Percentiles rank a stretch among this genome's conserved stretches.
Evolutionary conservation across 2,797 vertebrate genomes (phyloP).

Genomic region (Poecilia gillii): DNA sequence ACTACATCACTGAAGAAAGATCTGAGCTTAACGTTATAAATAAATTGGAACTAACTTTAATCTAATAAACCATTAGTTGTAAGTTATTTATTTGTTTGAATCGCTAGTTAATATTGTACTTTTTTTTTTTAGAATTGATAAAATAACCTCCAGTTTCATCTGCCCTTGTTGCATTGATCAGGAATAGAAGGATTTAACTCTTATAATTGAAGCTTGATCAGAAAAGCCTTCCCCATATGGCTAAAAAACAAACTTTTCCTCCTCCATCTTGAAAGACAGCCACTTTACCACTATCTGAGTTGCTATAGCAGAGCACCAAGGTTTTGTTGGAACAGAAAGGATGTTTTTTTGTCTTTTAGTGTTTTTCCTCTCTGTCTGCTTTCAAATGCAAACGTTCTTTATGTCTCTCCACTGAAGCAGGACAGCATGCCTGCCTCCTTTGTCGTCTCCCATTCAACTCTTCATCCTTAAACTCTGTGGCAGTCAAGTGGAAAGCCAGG

Average conservation of each 20-base stretch:
- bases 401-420: conserved; percentile 71
- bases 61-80: too few species aligned
- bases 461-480: conserved; percentile 44
- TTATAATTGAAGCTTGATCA: conserved; percentile 1
- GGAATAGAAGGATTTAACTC: conserved; percentile 10
- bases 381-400: conserved; percentile 64
- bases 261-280: conserved; percentile 19
- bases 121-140: neutral
- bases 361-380: conserved; percentile 41
- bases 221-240: conserved; percentile 11
- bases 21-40: too few species aligned
- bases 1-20: too few species aligned
- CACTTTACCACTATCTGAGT: conserved; percentile 27
- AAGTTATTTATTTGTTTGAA: too few species aligned
- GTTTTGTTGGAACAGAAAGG: conserved; percentile 41
- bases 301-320: conserved; percentile 18
- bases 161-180: neutral
- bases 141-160: neutral
- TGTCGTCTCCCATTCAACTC: conserved; percentile 63
- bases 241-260: conserved; percentile 15
- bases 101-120: too few species aligned
- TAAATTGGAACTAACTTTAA: too few species aligned
- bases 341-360: conserved; percentile 32
- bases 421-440: conserved; percentile 63
- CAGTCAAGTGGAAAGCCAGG: conserved; percentile 65